phyloP scores from a whole-genome alignment of 1,140 invertebrate species.

The Ridgeia piscesae region DNA sequence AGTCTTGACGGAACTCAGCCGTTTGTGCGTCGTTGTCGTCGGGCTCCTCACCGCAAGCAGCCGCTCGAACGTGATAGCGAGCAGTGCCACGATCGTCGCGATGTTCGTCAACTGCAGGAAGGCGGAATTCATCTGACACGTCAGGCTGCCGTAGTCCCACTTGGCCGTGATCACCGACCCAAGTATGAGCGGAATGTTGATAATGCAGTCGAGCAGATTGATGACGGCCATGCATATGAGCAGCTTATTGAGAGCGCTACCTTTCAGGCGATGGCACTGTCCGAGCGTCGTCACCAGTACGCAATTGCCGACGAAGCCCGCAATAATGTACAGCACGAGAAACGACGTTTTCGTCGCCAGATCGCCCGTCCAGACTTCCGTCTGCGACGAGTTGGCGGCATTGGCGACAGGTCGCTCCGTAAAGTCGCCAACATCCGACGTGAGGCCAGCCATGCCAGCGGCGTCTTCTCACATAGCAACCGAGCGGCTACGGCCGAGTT shows the following conservation, averaged over 20 bases:
- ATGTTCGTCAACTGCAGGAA: slow-evolving; percentile 41
- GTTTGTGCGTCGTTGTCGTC: slow-evolving; percentile 33
- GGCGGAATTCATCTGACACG: slow-evolving; percentile 46
- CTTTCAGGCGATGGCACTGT: slow-evolving; percentile 35
- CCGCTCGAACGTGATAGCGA: slow-evolving; percentile 38
- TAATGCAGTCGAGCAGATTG: slow-evolving; percentile 42
- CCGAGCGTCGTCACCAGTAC: slow-evolving; percentile 41
- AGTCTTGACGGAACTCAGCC: slow-evolving; percentile 33
- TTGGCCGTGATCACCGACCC: slow-evolving; percentile 47
- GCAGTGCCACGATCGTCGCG: slow-evolving; percentile 38
- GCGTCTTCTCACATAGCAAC: background rate
- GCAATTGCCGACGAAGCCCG: slow-evolving; percentile 42
- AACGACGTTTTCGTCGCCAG: slow-evolving; percentile 38
- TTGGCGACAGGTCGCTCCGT: background rate
- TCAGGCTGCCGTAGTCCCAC: slow-evolving; percentile 36
- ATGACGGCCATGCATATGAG: slow-evolving; percentile 43
- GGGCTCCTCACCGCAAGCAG: slow-evolving; percentile 38
- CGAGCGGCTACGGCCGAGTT: background rate
- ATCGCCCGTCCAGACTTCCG: background rate
- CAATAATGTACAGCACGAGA: slow-evolving; percentile 42
- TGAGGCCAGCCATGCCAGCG: background rate
- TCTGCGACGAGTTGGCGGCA: slow-evolving; percentile 12
- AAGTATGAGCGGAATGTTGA: slow-evolving; percentile 58
- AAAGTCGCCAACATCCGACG: background rate
- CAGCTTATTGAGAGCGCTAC: slow-evolving; percentile 39